Evolutionary conservation across 2,113 vertebrate species (phyloP), one percentile per base, ranked within the genome.

Genomic region (Conger conger): DNA sequence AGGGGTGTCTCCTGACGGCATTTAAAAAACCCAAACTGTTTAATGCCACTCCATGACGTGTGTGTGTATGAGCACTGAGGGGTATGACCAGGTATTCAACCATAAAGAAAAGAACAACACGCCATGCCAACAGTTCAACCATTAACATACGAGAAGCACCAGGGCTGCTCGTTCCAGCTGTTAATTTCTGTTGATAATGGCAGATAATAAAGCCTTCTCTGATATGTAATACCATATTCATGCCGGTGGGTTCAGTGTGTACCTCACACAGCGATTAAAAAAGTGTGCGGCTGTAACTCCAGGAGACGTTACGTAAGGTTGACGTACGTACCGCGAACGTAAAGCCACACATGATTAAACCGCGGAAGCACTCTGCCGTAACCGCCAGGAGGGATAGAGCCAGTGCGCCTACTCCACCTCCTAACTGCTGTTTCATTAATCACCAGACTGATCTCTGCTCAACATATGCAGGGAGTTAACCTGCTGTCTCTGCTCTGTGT

Each of bases 251-350:
- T 82, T 68, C 54, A 63, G 35, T 35, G 37, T 45, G 63, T 18
- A 30, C 60, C n/a, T 45, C 37, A 76, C 23, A 2, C 33, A 33
- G 20, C 42, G 20, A 82, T 42, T 15, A 36, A 18, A 35, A 42
- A 76, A 83, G 23, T 76, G 11, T 50, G 18, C 33, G 45, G 15
- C 45, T 50, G 45, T 50, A 76, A 76, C 38, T 42, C 17, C 30
- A 23, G 82, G 82, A 80, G 60, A 83, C 23, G 63, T 83, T 83
- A 83, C 30, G 38, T 33, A 83, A 83, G 2, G 7, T 40, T 76
- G 11, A 50, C 45, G 45, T 8, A 50, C 45, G 45, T 13, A 50
- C 7, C 23, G 7, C 20, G 20, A 20, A 63, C 57, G 57, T 27
- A 63, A 63, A 0, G 7, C 18, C 57, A 27, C 57, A 27, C 57